A percentile compares a stretch with the other conserved stretches of the same genome.
Conservation (phyloP, 2,113 vertebrate genomes). For the Symphodus melops region DNA sequence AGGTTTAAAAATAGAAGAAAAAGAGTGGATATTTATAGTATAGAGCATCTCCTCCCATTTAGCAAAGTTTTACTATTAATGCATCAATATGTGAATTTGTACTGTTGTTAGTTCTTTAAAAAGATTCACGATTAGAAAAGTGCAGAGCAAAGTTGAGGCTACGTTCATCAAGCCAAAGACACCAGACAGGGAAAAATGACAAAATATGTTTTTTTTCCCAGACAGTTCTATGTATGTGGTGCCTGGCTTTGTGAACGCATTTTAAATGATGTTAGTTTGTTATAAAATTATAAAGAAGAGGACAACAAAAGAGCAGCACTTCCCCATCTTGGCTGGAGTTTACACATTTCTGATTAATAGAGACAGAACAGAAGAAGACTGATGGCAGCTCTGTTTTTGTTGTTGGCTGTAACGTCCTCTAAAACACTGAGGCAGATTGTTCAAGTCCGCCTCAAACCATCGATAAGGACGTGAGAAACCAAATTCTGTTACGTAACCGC, state of each 20-base stretch:
- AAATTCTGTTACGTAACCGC: constrained; percentile 63
- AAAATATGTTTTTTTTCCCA: background rate
- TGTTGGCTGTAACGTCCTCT: constrained; percentile 67
- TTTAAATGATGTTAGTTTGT: constrained; percentile 51
- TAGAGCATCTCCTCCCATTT: constrained; percentile 38
- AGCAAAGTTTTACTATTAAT: constrained; percentile 39
- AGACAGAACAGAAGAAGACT: constrained; percentile 36
- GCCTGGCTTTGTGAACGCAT: constrained; percentile 59
- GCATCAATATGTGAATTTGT: constrained; percentile 29
- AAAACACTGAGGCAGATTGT: constrained; percentile 57
- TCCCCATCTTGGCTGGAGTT: constrained; percentile 31
- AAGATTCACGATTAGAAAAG: constrained; percentile 24
- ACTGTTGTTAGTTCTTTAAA: constrained; percentile 32
- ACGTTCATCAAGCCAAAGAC: constrained; percentile 63
- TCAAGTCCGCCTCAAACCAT: constrained; percentile 54
- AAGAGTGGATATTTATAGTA: too few species aligned
- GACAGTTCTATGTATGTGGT: constrained; percentile 20
- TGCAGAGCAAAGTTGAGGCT: constrained; percentile 50
- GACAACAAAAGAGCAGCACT: constrained; percentile 55
- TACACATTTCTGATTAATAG: constrained; percentile 36
- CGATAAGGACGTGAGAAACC: constrained; percentile 54
- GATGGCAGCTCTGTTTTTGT: constrained; percentile 68
- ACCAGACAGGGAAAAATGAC: constrained; percentile 15
- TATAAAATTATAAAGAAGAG: constrained; percentile 43
- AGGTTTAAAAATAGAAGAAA: too few species aligned